Base-by-base conservation (phyloP, 2,888 invertebrate genomes). In the Tiliacea citrago region DNA sequence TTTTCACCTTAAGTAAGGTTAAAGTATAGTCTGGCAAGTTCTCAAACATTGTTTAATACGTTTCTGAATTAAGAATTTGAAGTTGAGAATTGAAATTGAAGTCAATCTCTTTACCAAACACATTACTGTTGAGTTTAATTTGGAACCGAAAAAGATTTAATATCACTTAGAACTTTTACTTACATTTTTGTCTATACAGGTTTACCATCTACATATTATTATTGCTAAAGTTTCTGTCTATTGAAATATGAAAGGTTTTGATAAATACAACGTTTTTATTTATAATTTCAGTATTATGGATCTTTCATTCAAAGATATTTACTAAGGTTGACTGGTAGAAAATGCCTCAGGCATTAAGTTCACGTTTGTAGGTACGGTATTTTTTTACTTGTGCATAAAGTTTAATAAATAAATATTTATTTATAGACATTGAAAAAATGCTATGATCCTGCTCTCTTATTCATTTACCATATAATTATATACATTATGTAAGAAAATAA, bases 31-130 rank as follows among this genome's bases (percentile, higher is more conserved):
- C 13, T 45, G 7, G 7, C 24, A 65, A 65, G 13, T 29, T 21
- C 24, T 8, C 2, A 5, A 65, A 29, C 29, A 29, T 29, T 29
- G 29, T 29, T 29, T 29, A 29, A 29, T 29, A 29, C 3, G 29
- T 29, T 29, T 29, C 29, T 2, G 29, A 29, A 29, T 29, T 29
- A 29, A 29, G 29, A 29, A 29, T 29, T 29, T 29, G 29, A 29
- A 29, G 29, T 29, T 29, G 29, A 29, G 29, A 29, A 29, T 29
- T 29, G 29, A 29, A 29, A 29, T 29, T 29, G 16, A 12, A 71
- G 67, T 62, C 66, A 81, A 66, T 69, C 47, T 69, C 72, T 66
- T 68, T 9, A 58, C 42, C 53, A 68, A 77, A 66, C 68, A 76
- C 21, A 60, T 61, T 39, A 45, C 24, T 68, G 24, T 57, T 16